A percentile compares a stretch with the other conserved stretches of the same genome.
Conservation (phyloP, 2,888 invertebrate genomes). For the Sminthurinus aureus region DNA sequence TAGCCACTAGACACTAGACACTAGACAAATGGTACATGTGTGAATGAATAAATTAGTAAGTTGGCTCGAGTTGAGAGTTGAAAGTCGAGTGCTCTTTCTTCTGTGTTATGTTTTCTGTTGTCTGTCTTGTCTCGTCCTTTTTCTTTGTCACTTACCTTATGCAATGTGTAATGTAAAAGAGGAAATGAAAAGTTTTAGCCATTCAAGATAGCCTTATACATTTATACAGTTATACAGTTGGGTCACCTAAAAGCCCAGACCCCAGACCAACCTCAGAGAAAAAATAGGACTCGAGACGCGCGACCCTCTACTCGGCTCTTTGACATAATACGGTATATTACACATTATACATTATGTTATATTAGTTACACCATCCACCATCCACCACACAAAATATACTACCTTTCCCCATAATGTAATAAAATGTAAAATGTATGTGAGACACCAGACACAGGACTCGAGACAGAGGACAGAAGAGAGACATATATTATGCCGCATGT, state of each 20-base stretch:
- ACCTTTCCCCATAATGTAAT: neutral
- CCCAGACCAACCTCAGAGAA: neutral
- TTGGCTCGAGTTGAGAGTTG: too few species aligned
- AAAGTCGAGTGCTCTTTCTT: too few species aligned
- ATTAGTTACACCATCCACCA: neutral
- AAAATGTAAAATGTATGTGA: neutral
- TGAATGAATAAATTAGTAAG: too few species aligned
- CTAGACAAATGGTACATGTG: too few species aligned
- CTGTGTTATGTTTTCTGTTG: too few species aligned
- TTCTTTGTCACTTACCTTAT: too few species aligned
- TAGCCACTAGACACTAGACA: neutral
- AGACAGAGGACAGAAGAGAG: too few species aligned
- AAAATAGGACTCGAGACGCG: neutral
- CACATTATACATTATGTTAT: neutral
- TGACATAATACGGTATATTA: neutral
- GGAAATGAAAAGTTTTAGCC: neutral
- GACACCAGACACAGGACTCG: too few species aligned
- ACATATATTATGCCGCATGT: neutral
- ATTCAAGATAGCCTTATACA: too few species aligned
- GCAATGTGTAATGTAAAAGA: neutral
- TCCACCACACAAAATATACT: neutral
- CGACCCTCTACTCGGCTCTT: conserved; percentile 11
- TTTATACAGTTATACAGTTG: too few species aligned
- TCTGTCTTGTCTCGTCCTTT: too few species aligned
- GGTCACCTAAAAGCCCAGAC: too few species aligned